Evolutionary conservation across 2,113 vertebrate species (phyloP), one percentile per base, ranked within the genome.

Genomic region (Eolophus roseicapilla): DNA sequence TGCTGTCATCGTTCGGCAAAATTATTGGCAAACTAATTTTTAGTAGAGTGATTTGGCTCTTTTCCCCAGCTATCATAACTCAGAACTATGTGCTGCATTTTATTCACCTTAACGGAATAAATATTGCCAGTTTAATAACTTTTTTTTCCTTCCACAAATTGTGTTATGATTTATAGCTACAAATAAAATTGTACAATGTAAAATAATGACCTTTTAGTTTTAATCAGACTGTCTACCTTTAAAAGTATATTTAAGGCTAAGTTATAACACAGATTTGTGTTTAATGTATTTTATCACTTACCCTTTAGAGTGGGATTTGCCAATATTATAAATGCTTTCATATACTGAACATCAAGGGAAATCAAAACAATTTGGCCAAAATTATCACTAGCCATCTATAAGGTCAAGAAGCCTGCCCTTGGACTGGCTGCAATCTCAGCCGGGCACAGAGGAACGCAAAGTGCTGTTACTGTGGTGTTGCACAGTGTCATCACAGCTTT

Each of bases 1-100:
- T 25, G 3, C 35, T 97, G 97, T 96, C 97, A 97, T 96, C 94
- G 27, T 97, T 97, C 96, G 97, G 96, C 83, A 98, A 97, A 98
- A 98, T 98, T 97, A 98, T 97, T 97, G 97, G 97, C 97, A 97
- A 98, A 98, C 98, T 97, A 97, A 98, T 98, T 97, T 97, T 97
- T 96, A 97, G 96, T 89, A 88, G 88, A 96, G 96, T 81, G 91
- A 97, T 96, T 97, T 43, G 86, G 97, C 94, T 96, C 87, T 94
- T 87, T 88, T 94, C 93, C 96, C 86, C 27, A 7, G 86, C 95
- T 90, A 86, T 91, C 95, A 96, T 96, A 97, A 95, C 88, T 97
- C 97, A 97, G 73, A 96, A 91, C 79, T 94, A 93, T 11, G 7
- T 82, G 85, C 84, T 87, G 77, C 69, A 79, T 97, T 97, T 97